Percentiles rank a stretch among this genome's conserved stretches.
phyloP scores from a whole-genome alignment of 1,140 invertebrate species.

The Dendrolimus punctatus region DNA sequence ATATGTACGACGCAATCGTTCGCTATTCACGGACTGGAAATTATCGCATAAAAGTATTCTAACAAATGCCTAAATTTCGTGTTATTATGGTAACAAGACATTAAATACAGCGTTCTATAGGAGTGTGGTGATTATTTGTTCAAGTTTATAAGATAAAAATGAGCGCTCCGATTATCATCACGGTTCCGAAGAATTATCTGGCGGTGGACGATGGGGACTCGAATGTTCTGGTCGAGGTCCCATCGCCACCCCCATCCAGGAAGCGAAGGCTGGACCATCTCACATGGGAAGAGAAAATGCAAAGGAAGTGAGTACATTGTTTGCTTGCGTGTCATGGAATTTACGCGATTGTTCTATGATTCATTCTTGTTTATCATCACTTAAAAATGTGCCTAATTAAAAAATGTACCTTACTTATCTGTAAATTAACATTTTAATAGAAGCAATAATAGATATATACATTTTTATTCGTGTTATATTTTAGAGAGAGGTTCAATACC shows the following conservation, averaged over 20 bases:
- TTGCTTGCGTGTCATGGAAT: constrained; percentile 31
- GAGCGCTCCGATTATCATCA: constrained; percentile 69
- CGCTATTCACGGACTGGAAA: constrained; percentile 33
- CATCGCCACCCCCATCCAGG: constrained; percentile 62
- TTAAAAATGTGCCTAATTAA: background rate
- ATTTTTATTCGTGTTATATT: too few species aligned
- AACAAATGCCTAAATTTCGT: constrained; percentile 24
- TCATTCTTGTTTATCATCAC: background rate
- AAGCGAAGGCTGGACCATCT: constrained; percentile 85
- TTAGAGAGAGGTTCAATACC: background rate
- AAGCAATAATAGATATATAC: too few species aligned
- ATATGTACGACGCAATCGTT: constrained; percentile 55
- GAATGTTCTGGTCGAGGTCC: constrained; percentile 53
- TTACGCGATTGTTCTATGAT: constrained; percentile 3
- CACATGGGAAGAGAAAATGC: constrained; percentile 87
- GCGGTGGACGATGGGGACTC: constrained; percentile 65
- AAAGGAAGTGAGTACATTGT: constrained; percentile 80
- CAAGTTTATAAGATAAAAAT: constrained; percentile 28
- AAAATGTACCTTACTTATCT: background rate
- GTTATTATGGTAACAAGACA: constrained; percentile 24
- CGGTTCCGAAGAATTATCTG: constrained; percentile 71
- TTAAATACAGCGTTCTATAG: constrained; percentile 24
- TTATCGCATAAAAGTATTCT: constrained; percentile 40
- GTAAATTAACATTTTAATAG: too few species aligned
- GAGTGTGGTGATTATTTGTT: constrained; percentile 25